Evolutionary conservation across 2,888 invertebrate genomes (phyloP), one percentile per base, ranked within the genome.

Genomic region (Bombylius discolor): DNA sequence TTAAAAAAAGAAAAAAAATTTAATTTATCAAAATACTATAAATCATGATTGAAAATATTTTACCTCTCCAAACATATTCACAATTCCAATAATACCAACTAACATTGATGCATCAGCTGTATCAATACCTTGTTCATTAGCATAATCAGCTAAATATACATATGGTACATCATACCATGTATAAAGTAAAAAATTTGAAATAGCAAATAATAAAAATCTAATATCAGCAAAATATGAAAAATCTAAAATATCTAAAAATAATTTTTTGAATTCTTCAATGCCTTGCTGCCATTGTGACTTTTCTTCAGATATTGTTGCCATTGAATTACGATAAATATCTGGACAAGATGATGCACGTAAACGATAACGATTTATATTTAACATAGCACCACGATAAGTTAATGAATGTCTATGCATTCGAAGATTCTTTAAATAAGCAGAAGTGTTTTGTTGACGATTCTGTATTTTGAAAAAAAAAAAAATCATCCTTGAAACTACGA

Each of bases 101-200:
- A 95, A 79, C 74, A 87, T 85, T 4, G 90, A 88, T 0, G 87
- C 81, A 65, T 85, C 82, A 7, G 82, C 80, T 65, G 87, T 83
- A 59, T 80, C 79, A 69, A 83, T 84, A 32, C 88, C 88, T 71
- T 84, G 77, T 66, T 80, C 79, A 48, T 82, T 79, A 11, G 86
- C 89, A 69, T 84, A 83, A 69, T 94, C 93, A 4, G 88, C 83
- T 62, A 93, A 80, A 76, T 91, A 95, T 63, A 95, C 87, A 72
- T 95, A 95, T 4, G 93, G 92, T 56, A 94, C 89, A 71, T 95
- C 94, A 73, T 89, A 89, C 88, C 93, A 93, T 66, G 89, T 85
- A 77, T 94, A 94, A 61, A 95, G 78, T 32, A 93, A 78, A 71
- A 93, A 90, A 76, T 93, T 94, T 58, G 92, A 92, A 31, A 93